Evolutionary conservation across 92 coral and sea anemone species (phyloP).

Genomic region (Siderastrea radians): DNA sequence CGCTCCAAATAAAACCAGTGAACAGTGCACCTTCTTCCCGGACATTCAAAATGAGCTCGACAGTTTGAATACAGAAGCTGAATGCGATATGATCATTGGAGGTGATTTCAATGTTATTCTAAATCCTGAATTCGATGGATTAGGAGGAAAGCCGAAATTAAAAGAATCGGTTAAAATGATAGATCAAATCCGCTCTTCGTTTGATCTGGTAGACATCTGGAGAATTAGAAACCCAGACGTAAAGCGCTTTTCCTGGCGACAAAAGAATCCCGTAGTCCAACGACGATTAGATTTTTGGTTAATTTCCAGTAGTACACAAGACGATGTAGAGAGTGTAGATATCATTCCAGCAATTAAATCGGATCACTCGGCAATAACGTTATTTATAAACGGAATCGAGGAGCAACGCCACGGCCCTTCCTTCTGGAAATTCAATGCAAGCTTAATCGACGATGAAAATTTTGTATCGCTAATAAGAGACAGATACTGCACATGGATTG

Average conservation of each 20-base stretch:
- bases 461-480: slow-evolving; percentile 1
- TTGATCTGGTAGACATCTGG: too few relatives aligned
- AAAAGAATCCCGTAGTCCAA: too few relatives aligned
- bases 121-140: too few relatives aligned
- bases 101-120: neutral
- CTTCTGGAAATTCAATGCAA: slow-evolving; percentile 44
- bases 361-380: slow-evolving; percentile 36
- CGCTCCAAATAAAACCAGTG: slow-evolving; percentile 45
- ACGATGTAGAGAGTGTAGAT: neutral
- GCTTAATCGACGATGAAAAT: slow-evolving; percentile 22
- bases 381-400: slow-evolving; percentile 22
- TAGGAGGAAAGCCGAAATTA: too few relatives aligned
- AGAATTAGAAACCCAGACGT: too few relatives aligned
- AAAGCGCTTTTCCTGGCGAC: too few relatives aligned
- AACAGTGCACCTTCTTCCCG: slow-evolving; percentile 29
- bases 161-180: too few relatives aligned
- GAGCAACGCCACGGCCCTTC: slow-evolving; percentile 38
- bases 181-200: too few relatives aligned
- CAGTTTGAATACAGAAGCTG: neutral
- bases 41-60: slow-evolving; percentile 19
- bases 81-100: slow-evolving; percentile 40
- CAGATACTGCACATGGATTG: neutral
- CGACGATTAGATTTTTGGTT: slow-evolving; percentile 51
- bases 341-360: slow-evolving; percentile 26
- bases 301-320: slow-evolving; percentile 5